Base-by-base conservation (phyloP, 2,113 vertebrate genomes). In the Apistogramma diplotaenia region DNA sequence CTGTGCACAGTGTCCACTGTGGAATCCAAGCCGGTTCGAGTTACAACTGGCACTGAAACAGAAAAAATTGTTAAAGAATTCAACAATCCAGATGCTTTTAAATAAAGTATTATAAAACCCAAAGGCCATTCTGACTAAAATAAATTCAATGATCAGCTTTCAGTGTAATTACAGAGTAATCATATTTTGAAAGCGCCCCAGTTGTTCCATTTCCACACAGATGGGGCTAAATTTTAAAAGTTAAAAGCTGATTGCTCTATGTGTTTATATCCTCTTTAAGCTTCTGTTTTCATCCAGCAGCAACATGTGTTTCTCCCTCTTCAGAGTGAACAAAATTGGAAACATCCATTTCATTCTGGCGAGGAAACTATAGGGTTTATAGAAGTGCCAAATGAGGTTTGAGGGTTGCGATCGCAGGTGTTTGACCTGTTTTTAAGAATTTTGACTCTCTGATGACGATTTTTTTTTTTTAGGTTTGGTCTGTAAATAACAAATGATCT, bases 321-420 rank as follows among this genome's bases (percentile, higher is more conserved):
- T 74, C 31, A 59, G 78, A 55, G 58, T 58, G 12, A 56, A 61
- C 27, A 5, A 55, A 70, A 49, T 71, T 57, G 51, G 13, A 67
- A 49, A 67, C 62, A 67, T 5, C 62, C 62, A 19, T 46, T 67
- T 40, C 40, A 67, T 3, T 67, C 25, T 49, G 16, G 62, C 27
- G 27, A 67, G 62, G 62, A 67, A 49, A 46, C n/a, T 15, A 18
- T 4, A n/a, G 12, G 53, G 62, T 76, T 55, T 56, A 31, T 33
- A 85, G 49, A 72, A 62, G 79, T 12, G 79, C 65, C 19, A 31
- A 59, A 31, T 61, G 79, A 77, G 76, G 80, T 85, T 71, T 57
- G 65, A 83, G 8, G 10, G 27, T 77, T n/a, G 21, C 40, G 71
- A 79, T 67, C 6, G 8, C 58, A 74, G 59, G n/a, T 31, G 19